Conservation (phyloP, 1,140 invertebrate species). For the Drosophila hydei region DNA sequence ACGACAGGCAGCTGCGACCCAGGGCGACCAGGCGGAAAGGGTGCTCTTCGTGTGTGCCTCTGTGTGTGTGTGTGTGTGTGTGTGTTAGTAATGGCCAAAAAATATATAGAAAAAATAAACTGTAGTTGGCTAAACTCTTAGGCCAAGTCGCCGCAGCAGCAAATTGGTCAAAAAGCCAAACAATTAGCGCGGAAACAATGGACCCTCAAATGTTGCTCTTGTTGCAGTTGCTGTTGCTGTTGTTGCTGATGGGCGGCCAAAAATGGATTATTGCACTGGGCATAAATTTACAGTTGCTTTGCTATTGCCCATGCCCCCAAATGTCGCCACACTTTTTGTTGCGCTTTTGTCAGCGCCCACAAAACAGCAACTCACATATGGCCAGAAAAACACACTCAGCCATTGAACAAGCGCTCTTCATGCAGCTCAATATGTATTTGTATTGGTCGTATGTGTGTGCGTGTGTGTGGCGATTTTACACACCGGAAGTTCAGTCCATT, state of each 20-base stretch:
- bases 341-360: constrained; percentile 26
- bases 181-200: constrained; percentile 84
- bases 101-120: neutral
- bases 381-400: constrained; percentile 29
- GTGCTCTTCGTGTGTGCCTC: neutral
- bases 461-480: constrained; percentile 57
- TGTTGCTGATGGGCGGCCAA: constrained; percentile 72
- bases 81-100: constrained; percentile 27
- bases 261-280: constrained; percentile 83
- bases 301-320: constrained; percentile 21
- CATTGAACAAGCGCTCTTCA: constrained; percentile 41
- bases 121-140: constrained; percentile 14
- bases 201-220: constrained; percentile 57
- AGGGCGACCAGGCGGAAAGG: neutral
- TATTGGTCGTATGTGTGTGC: constrained; percentile 17
- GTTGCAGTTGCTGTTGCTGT: constrained; percentile 59
- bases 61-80: constrained; percentile 15
- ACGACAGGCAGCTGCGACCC: constrained; percentile 64
- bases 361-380: constrained; percentile 47
- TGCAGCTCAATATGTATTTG: constrained; percentile 21
- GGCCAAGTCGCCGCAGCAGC: constrained; percentile 26
- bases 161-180: constrained; percentile 76
- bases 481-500: constrained; percentile 82
- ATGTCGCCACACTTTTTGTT: constrained; percentile 1
- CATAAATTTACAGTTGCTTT: constrained; percentile 69